Base-by-base conservation (phyloP, 2,797 vertebrate genomes). In the Moxostoma hubbsi region DNA sequence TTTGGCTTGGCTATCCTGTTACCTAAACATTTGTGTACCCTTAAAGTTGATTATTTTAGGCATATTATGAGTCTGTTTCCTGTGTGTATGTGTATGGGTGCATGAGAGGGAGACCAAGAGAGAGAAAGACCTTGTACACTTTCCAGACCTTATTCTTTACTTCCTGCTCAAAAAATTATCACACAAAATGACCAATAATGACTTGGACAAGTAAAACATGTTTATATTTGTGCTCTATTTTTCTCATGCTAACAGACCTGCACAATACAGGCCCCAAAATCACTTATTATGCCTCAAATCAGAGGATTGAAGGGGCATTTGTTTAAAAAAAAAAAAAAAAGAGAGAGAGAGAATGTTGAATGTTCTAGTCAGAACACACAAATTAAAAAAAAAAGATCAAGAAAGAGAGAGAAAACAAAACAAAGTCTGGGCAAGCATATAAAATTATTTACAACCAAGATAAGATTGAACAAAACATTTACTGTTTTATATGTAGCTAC, bases 371-470 rank as follows among this genome's bases (percentile, higher is more conserved):
- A 87, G 81, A 90, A 89, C 90, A 89, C 84, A 88, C 86, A 80
- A 85, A 86, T 86, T n/a, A n/a, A 73, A 84, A 80, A 15, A n/a
- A 50, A 65, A 47, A 18, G 15, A 76, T 16, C 54, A 78, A 75
- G 88, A 78, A 85, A 77, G 12, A 82, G 80, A 81, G 15, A 47
- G 50, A 81, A 82, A 75, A 59, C n/a, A 67, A 86, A 89, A 89
- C 88, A 86, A 83, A 81, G 81, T 83, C 82, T 90, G 86, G 74
- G 79, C 86, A 87, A 88, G 89, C 91, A 93, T 94, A 95, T 92
- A 96, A 96, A 92, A 95, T 81, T 94, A 95, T 96, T 92, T 94
- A 96, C 94, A 97, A 94, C 93, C 93, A 90, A 94, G 92, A 92
- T 92, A 93, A 92, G 82, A 83, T 91, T 93, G 93, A 96, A 95